Percentiles rank a stretch among this genome's conserved stretches.
These are phyloP conservation scores for Anorthoa munda DNA, from an alignment of 2,888 invertebrate genomes.

Conservation along the genomic window DNA sequence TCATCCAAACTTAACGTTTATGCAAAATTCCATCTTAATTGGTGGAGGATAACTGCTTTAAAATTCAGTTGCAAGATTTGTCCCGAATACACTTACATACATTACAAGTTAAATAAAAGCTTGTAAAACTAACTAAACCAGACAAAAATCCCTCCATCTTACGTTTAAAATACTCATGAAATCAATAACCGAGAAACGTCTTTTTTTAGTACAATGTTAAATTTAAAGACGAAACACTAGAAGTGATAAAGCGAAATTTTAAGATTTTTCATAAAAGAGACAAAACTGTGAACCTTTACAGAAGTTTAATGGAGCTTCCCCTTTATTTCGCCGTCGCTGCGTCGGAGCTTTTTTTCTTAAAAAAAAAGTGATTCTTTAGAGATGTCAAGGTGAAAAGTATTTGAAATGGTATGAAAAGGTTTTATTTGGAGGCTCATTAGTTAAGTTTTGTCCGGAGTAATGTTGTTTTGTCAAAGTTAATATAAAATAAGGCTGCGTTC, in stretches of 20 bases:
- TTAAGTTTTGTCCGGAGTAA: slow-evolving; percentile 4
- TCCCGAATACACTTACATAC: too few species aligned
- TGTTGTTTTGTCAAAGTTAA: neutral
- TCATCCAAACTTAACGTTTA: too few species aligned
- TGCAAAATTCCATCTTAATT: too few species aligned
- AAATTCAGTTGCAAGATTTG: too few species aligned
- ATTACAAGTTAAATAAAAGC: too few species aligned
- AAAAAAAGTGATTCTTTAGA: slow-evolving; percentile 36
- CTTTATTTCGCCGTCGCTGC: slow-evolving; percentile 41
- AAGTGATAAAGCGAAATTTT: slow-evolving; percentile 25
- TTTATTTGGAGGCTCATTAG: slow-evolving; percentile 36
- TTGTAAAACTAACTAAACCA: neutral
- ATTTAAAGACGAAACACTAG: slow-evolving; percentile 13
- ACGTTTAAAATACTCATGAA: slow-evolving; percentile 22
- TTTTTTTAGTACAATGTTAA: neutral
- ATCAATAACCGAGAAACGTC: slow-evolving; percentile 15
- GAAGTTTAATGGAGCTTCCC: slow-evolving; percentile 54
- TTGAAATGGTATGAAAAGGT: slow-evolving; percentile 27
- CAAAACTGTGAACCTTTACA: slow-evolving; percentile 40
- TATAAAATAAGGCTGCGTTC: too few species aligned
- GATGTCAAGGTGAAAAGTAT: slow-evolving; percentile 52
- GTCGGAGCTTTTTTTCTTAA: slow-evolving; percentile 7
- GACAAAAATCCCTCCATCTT: neutral
- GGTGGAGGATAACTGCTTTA: too few species aligned
- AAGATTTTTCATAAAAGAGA: slow-evolving; percentile 39